These are phyloP conservation scores for Diabrotica balteata DNA, from an alignment of 2,888 invertebrate species.

Conservation along the genomic window DNA sequence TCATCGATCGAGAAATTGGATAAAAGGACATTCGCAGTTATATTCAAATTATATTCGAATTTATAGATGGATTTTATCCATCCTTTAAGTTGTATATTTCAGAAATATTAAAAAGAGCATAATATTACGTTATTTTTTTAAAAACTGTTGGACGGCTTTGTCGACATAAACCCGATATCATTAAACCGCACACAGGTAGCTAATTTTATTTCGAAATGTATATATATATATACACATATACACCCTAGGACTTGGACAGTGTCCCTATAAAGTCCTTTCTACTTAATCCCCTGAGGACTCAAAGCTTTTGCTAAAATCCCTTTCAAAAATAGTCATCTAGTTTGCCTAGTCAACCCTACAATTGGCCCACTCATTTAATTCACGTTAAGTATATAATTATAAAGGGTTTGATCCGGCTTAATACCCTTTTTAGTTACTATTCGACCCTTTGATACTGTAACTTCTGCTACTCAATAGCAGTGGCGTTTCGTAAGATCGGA, in stretches of 20 bases:
- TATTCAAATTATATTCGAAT: too few species aligned
- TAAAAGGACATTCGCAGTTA: too few species aligned
- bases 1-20: too few species aligned
- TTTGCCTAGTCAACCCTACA: conserved; percentile 27
- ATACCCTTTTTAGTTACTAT: conserved; percentile 27
- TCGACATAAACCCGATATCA: not conserved
- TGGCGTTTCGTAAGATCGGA: not conserved
- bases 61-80: too few species aligned
- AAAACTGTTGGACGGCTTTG: not conserved
- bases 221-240: not conserved
- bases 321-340: conserved; percentile 26
- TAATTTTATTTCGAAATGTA: not conserved
- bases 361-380: conserved; percentile 26
- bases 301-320: conserved; percentile 14
- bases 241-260: not conserved
- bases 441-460: conserved; percentile 21
- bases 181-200: not conserved
- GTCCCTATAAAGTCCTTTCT: conserved; percentile 1
- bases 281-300: conserved; percentile 12
- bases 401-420: conserved; percentile 21
- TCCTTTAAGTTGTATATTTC: too few species aligned
- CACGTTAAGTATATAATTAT: conserved; percentile 27
- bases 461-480: conserved; percentile 4
- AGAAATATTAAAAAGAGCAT: too few species aligned
- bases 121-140: too few species aligned